A percentile compares a stretch with the other conserved stretches of the same genome.
phyloP scores from a whole-genome alignment of 2,113 vertebrate genomes.

The Herpetotheres cachinnans region DNA sequence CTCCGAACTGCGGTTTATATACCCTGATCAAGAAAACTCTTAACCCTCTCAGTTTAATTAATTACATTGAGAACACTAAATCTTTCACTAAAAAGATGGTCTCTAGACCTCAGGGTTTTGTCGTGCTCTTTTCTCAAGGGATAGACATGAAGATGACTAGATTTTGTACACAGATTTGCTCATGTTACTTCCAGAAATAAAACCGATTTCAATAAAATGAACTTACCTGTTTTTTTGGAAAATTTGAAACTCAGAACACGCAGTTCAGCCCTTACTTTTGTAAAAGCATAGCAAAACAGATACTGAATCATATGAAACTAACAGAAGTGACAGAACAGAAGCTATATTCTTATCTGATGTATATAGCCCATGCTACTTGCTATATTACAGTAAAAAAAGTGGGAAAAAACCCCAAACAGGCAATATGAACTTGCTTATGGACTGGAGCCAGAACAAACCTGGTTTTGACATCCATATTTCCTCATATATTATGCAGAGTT shows the following conservation, averaged over 20 bases:
- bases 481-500: not conserved
- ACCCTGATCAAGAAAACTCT: not conserved
- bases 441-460: not conserved
- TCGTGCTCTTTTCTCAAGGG: not conserved
- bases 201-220: no score
- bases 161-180: not conserved
- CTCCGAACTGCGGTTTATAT: not conserved
- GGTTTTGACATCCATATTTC: not conserved
- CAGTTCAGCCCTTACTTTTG: not conserved
- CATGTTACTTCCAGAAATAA: not conserved
- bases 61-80: not conserved
- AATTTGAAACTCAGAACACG: not conserved
- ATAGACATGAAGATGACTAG: not conserved
- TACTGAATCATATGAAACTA: not conserved
- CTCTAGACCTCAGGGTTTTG: not conserved
- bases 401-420: not conserved
- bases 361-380: not conserved
- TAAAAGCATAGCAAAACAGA: not conserved
- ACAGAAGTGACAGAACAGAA: not conserved
- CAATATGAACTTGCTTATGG: not conserved
- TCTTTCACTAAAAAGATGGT: not conserved
- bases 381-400: not conserved
- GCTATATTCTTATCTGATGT: not conserved
- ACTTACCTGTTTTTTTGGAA: not conserved
- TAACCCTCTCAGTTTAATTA: not conserved